Evolutionary conservation across 2,888 invertebrate genomes (phyloP), one percentile per base, ranked within the genome.

Genomic region (Bruchidius siliquastri): DNA sequence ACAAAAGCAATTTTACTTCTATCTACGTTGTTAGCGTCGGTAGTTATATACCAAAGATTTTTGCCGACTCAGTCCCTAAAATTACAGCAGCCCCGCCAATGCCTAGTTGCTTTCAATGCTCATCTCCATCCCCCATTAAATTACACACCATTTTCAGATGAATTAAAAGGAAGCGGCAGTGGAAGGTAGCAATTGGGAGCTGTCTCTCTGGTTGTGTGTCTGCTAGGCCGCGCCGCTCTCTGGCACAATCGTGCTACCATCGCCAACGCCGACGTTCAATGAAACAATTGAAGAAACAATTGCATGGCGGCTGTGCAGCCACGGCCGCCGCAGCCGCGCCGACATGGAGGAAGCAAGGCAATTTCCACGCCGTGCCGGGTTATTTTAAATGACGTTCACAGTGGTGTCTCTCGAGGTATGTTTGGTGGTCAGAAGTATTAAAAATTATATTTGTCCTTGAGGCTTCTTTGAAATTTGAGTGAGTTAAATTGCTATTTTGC

Each of bases 231-330:
- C 20, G 67, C 67, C 21, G 67, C 21, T 21, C 67, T 2, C 20
- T 21, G 13, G 68, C 20, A 21, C 68, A 22, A 21, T 68, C 49
- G 49, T 13, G 18, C 49, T 49, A 49, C 49, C 49, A 49, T 49
- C 1, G 49, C 49, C 49, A 13, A 18, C 49, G 49, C 18, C 49
- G 49, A 49, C 49, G 49, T 49, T 49, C 49, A 75, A 74, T 76
- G 79, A 80, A 80, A 77, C 77, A 75, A 78, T 78, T 78, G 78
- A 77, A 78, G 78, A 78, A 77, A 81, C 82, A 83, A 82, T 83
- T 82, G 82, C 81, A 81, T 78, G 81, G 78, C 81, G 80, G 81
- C 80, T 80, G 78, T 79, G 79, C 80, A 76, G 75, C 76, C 76
- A 74, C 73, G 79, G 77, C 77, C 79, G 76, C 75, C 77, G 78